Base-by-base conservation (phyloP, 2,113 vertebrate species). In the Nestor notabilis region DNA sequence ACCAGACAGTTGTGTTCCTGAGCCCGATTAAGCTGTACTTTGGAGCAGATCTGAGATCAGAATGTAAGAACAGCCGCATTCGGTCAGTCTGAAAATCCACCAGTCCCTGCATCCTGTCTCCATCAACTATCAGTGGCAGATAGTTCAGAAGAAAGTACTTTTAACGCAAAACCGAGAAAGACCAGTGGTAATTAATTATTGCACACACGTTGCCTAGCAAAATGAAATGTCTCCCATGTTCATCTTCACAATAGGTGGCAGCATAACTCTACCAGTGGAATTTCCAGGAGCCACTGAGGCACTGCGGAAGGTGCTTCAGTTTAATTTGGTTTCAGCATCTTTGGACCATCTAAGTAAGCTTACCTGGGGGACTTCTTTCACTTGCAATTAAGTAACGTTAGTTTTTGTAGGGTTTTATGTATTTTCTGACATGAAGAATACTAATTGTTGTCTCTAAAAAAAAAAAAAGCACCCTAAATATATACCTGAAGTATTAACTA, bases 171-270 rank as follows among this genome's bases (percentile, higher is more conserved):
- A 41, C 46, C 13, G 16, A 43, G 19, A 25, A 33, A 39, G 18
- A 19, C 3, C 5, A 44, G 27, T 3, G 29, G 18, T 21, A 63
- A 53, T 74, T 24, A 63, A 49, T 66, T 23, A 7, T 2, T 66
- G 21, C 37, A 11, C 31, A n/a, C 1, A 6, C 0, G 4, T n/a
- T 5, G 2, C 49, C 44, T 41, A 7, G 37, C 15, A 18, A 65
- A 91, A 39, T 14, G n/a, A 69, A 9, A 17, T 2, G 3, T 43
- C 19, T 13, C 75, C 47, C 50, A 4, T 24, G 24, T 66, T 81
- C 39, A 16, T 68, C 41, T 44, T 61, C 65, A 37, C 96, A 72
- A 61, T 91, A 96, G 95, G 94, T 96, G 96, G 97, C 96, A 97
- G 97, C 91, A 95, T 7, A 68, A 46, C 88, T 86, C 95, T 23